phyloP scores from a whole-genome alignment of 2,888 invertebrate genomes.

The Tetheella fluctuosa region DNA sequence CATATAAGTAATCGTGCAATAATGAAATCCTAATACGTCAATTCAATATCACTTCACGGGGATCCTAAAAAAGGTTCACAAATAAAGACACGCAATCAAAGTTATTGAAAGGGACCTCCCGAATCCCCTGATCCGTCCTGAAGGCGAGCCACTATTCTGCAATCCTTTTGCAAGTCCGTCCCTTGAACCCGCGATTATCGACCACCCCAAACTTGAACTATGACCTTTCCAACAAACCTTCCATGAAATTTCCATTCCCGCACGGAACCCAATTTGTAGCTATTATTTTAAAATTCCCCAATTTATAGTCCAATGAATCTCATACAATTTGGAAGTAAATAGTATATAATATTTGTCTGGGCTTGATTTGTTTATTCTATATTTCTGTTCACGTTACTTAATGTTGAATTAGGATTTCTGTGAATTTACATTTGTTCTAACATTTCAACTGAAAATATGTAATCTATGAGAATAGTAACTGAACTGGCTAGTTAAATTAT shows the following conservation, averaged over 20 bases:
- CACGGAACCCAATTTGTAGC: conserved; percentile 37
- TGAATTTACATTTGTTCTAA: not conserved
- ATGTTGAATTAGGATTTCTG: not conserved
- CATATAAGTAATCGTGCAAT: too few relatives aligned
- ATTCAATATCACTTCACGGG: conserved; percentile 45
- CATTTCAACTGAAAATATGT: not conserved
- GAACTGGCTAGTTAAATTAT: too few relatives aligned
- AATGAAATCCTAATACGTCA: conserved; percentile 27
- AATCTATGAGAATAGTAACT: too few relatives aligned
- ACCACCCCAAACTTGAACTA: conserved; percentile 65
- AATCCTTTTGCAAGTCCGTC: conserved; percentile 48
- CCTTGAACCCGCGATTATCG: conserved; percentile 62
- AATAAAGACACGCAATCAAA: conserved; percentile 56
- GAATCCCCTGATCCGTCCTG: conserved; percentile 8
- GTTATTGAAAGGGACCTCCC: conserved; percentile 42
- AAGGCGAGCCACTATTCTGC: conserved; percentile 36
- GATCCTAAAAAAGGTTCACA: conserved; percentile 40
- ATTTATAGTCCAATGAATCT: conserved; percentile 1
- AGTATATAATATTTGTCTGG: not conserved
- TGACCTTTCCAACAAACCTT: conserved; percentile 62
- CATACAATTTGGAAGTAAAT: not conserved
- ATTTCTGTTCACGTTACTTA: not conserved
- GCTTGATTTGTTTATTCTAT: not conserved
- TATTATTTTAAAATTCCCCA: conserved; percentile 27
- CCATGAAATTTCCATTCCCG: conserved; percentile 50